Percentiles rank a stretch among this genome's conserved stretches.
phyloP scores from a whole-genome alignment of 2,888 invertebrate genomes.

The Neocrepidodera transversa region DNA sequence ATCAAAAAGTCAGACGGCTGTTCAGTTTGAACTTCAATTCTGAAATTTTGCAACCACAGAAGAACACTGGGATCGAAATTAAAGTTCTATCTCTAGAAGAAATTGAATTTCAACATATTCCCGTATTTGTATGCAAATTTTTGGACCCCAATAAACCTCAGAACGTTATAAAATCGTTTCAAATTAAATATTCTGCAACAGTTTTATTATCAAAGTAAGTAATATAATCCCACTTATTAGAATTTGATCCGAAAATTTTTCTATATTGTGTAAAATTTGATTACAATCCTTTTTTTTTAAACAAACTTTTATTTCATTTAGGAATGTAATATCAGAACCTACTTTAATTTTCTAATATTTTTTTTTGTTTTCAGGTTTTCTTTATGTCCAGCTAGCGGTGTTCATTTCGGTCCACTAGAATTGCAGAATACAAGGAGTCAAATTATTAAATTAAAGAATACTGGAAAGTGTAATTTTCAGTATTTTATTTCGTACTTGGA shows the following conservation, averaged over 20 bases:
- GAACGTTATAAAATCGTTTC: conserved; percentile 47
- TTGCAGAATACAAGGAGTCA: conserved; percentile 63
- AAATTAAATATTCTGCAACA: conserved; percentile 49
- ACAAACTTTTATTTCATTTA: too few relatives aligned
- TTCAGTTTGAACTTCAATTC: background rate
- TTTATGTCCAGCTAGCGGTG: conserved; percentile 65
- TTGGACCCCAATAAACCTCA: conserved; percentile 47
- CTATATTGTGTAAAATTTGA: too few relatives aligned
- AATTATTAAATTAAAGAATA: conserved; percentile 67
- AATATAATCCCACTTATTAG: too few relatives aligned
- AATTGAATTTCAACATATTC: conserved; percentile 47
- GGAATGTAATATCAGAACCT: too few relatives aligned
- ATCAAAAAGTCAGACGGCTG: background rate
- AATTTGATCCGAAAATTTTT: too few relatives aligned
- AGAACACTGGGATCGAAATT: conserved; percentile 40
- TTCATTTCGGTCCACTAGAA: conserved; percentile 68
- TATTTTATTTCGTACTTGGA: conserved; percentile 46
- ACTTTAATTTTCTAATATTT: too few relatives aligned
- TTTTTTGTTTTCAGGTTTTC: conserved; percentile 68
- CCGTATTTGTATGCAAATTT: conserved; percentile 50
- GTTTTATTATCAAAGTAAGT: conserved; percentile 52
- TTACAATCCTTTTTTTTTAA: too few relatives aligned
- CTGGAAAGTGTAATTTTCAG: conserved; percentile 65
- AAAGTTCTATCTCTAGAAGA: conserved; percentile 46
- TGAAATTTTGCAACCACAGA: conserved; percentile 36